Conservation (phyloP, 2,797 vertebrate genomes). For the Poliocrania exsul region DNA sequence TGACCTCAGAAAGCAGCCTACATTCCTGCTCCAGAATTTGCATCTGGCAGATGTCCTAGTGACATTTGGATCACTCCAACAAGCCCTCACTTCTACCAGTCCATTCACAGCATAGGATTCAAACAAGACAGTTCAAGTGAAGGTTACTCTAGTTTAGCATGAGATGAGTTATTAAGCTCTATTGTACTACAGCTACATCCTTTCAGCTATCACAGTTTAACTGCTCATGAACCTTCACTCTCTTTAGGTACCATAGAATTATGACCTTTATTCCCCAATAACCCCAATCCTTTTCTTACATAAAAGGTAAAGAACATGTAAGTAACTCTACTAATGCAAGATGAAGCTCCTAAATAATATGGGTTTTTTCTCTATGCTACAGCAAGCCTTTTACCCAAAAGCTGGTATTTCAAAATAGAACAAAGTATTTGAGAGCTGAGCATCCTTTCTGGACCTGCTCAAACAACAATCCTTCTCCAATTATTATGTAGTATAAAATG, state of each 20-base stretch:
- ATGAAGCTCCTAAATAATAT: background rate
- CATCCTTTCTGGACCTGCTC: background rate
- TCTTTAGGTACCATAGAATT: background rate
- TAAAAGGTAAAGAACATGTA: background rate
- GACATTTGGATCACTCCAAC: background rate
- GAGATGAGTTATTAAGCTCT: background rate
- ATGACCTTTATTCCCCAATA: background rate
- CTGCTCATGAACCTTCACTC: background rate
- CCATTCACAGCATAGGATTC: background rate
- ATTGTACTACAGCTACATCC: background rate
- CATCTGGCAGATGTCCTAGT: background rate
- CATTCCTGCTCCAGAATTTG: background rate
- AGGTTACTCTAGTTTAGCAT: background rate
- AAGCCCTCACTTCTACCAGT: background rate
- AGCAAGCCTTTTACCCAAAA: background rate
- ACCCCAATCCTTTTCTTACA: background rate
- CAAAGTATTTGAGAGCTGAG: background rate
- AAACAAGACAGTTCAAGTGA: accelerated
- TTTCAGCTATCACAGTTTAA: background rate
- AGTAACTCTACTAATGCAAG: background rate
- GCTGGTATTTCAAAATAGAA: background rate
- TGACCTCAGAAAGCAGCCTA: background rate
- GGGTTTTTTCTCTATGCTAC: background rate
- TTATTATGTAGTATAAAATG: background rate
- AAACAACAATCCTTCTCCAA: background rate